phyloP scores from a whole-genome alignment of 1,140 invertebrate genomes.

The Apis dorsata region DNA sequence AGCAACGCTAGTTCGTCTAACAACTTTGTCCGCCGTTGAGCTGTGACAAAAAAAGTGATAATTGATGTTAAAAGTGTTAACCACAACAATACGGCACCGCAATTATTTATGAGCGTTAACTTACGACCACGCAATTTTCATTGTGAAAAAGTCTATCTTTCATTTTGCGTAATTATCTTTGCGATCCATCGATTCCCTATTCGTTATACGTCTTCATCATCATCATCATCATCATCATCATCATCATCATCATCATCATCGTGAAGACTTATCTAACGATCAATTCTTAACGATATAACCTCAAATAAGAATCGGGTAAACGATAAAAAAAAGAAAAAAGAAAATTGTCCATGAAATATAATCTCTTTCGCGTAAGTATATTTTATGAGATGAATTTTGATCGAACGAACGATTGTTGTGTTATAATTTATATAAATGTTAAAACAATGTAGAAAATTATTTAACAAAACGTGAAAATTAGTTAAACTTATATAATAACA shows the following conservation, averaged over 20 bases:
- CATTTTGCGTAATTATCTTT: slow-evolving; percentile 16
- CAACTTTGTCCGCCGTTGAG: background rate
- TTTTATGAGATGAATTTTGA: too few species aligned
- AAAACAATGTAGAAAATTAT: too few species aligned
- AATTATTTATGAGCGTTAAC: slow-evolving; percentile 1
- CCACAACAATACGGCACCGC: too few species aligned
- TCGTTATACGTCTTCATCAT: background rate
- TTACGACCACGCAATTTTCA: background rate
- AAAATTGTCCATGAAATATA: too few species aligned
- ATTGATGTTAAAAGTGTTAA: background rate
- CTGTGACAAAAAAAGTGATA: background rate
- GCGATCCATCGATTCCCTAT: slow-evolving; percentile 3
- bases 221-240: background rate
- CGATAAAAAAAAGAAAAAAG: background rate
- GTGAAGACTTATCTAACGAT: background rate
- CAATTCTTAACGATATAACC: background rate
- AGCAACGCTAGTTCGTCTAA: background rate
- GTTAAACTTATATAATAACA: background rate
- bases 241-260: background rate
- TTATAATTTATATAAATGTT: too few species aligned
- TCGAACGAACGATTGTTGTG: too few species aligned
- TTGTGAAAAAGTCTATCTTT: slow-evolving; percentile 4
- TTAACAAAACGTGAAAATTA: background rate
- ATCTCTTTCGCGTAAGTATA: too few species aligned
- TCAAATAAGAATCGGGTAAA: too few species aligned